Evolutionary conservation across 2,797 vertebrate species (phyloP).

Genomic region (Alcedo atthis): DNA sequence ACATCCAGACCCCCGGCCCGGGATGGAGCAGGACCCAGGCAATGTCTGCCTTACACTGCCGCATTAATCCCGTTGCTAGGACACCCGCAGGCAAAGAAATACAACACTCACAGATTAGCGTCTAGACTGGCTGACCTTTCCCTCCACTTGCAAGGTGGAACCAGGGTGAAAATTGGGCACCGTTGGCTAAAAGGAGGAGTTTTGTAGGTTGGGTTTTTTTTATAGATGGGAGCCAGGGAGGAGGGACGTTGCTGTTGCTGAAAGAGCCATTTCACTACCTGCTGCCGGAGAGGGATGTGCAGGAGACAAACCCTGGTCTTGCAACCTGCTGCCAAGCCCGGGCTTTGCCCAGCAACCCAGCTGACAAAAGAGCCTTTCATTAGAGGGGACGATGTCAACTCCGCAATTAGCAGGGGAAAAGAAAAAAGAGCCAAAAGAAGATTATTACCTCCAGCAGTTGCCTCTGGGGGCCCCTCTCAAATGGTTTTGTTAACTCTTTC

Average conservation of each 20-base stretch:
- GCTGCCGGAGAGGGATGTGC: neutral
- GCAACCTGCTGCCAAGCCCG: slow-evolving; percentile 74
- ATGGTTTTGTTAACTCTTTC: slow-evolving; percentile 49
- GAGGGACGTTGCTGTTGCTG: neutral
- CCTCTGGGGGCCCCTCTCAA: slow-evolving; percentile 20
- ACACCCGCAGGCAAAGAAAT: slow-evolving; percentile 19
- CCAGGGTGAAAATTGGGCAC: neutral
- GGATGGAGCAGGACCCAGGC: neutral
- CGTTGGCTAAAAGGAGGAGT: neutral
- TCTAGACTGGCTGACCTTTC: slow-evolving; percentile 72
- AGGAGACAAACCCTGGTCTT: neutral
- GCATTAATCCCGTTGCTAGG: slow-evolving; percentile 61
- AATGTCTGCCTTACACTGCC: neutral
- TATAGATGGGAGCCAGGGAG: neutral
- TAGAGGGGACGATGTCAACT: slow-evolving; percentile 80
- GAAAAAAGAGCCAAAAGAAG: slow-evolving; percentile 75
- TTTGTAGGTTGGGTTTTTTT: neutral
- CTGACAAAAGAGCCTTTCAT: slow-evolving; percentile 88
- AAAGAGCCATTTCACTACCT: slow-evolving; percentile 12
- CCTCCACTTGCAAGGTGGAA: slow-evolving; percentile 13
- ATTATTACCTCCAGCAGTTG: slow-evolving; percentile 74
- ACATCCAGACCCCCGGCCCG: neutral
- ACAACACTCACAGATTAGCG: slow-evolving; percentile 35
- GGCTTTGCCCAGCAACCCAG: slow-evolving; percentile 79
- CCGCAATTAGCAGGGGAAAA: slow-evolving; percentile 80